phyloP scores from a whole-genome alignment of 2,888 invertebrate species.

The Blastobasis lacticolella region DNA sequence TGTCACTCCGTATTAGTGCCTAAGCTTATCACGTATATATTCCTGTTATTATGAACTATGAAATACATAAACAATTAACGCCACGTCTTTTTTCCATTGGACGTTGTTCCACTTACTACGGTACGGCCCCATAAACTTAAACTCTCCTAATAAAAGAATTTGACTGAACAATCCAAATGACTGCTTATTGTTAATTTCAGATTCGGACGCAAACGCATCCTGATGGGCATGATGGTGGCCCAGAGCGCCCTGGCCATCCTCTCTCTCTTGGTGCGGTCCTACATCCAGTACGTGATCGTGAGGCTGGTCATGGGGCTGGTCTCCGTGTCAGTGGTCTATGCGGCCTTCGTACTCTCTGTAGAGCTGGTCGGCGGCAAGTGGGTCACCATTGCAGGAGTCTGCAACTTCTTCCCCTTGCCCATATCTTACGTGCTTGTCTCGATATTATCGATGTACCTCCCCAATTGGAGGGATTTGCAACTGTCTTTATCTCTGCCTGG shows the following conservation, averaged over 20 bases:
- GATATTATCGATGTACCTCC: constrained; percentile 79
- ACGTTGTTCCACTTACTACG: not conserved
- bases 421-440: constrained; percentile 83
- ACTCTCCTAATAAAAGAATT: too few species aligned
- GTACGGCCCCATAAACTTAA: too few species aligned
- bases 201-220: constrained; percentile 83
- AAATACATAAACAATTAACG: too few species aligned
- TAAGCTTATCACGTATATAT: too few species aligned
- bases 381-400: constrained; percentile 86
- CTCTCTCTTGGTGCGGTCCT: constrained; percentile 82
- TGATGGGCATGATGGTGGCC: constrained; percentile 80
- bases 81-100: too few species aligned
- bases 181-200: constrained; percentile 32
- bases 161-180: too few species aligned
- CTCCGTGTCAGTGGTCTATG: constrained; percentile 87
- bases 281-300: constrained; percentile 80
- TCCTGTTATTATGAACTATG: not conserved
- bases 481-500: constrained; percentile 83
- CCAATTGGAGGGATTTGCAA: constrained; percentile 83
- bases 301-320: constrained; percentile 82
- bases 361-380: constrained; percentile 86
- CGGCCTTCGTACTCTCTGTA: constrained; percentile 85
- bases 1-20: too few species aligned
- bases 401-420: constrained; percentile 86
- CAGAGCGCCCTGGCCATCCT: constrained; percentile 80